A percentile compares a stretch with the other conserved stretches of the same genome.
Conservation (phyloP, 2,888 invertebrate genomes). For the Dysmachus trigonus region DNA sequence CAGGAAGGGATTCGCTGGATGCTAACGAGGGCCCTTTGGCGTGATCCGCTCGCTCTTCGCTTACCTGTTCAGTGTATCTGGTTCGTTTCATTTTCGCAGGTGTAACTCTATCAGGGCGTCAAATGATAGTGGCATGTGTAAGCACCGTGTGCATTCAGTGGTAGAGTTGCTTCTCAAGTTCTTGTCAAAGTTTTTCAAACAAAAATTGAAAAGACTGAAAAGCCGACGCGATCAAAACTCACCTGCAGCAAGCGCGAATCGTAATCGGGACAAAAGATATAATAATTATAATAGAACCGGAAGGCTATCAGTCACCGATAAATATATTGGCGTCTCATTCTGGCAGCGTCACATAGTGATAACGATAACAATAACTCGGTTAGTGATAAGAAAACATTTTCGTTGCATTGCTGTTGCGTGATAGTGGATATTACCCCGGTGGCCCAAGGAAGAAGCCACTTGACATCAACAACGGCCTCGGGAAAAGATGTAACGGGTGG, state of each 20-base stretch:
- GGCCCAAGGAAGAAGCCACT: conserved; percentile 54
- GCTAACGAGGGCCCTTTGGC: neutral
- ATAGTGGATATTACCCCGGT: conserved; percentile 66
- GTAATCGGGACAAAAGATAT: neutral
- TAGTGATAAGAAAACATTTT: conserved; percentile 65
- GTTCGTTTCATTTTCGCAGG: neutral
- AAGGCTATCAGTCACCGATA: conserved; percentile 24
- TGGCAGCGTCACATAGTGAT: conserved; percentile 63
- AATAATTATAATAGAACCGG: neutral
- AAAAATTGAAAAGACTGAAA: conserved; percentile 25
- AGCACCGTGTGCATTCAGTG: conserved; percentile 46
- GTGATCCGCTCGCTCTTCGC: neutral
- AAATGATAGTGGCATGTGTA: conserved; percentile 53
- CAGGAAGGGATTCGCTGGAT: neutral
- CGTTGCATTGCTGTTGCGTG: conserved; percentile 66
- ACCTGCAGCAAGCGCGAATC: neutral
- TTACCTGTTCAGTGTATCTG: neutral
- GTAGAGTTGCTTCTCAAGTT: conserved; percentile 26
- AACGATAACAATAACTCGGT: conserved; percentile 60
- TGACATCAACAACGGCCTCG: conserved; percentile 63
- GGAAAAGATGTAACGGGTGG: conserved; percentile 63
- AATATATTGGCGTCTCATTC: conserved; percentile 60
- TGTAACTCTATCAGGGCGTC: conserved; percentile 23
- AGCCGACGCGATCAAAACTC: neutral
- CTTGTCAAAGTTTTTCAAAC: conserved; percentile 28